Conservation (phyloP, 2,797 vertebrate species). For the Pipistrellus pipistrellus region DNA sequence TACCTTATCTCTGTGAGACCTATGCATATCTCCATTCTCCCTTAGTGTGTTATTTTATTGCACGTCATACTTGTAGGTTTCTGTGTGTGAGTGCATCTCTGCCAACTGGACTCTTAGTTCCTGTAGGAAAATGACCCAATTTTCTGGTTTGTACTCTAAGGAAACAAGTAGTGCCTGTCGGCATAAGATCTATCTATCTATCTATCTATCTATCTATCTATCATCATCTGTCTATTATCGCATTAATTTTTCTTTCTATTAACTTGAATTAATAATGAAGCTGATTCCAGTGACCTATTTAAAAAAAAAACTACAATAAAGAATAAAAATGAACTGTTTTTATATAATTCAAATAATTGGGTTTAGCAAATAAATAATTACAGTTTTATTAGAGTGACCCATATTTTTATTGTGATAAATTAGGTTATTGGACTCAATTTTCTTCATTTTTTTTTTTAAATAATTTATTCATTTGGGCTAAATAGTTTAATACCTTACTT, state of each 20-base stretch:
- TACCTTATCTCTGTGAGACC: background rate
- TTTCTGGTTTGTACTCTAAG: background rate
- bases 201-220: background rate
- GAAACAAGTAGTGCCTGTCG: background rate
- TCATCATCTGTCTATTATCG: background rate
- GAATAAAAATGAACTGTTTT: background rate
- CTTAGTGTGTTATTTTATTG: background rate
- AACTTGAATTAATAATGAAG: conserved; percentile 56
- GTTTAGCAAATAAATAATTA: background rate
- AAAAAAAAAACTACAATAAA: background rate
- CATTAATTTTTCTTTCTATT: background rate
- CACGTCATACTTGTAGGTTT: background rate
- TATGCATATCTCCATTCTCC: background rate
- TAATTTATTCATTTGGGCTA: background rate
- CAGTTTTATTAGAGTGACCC: background rate
- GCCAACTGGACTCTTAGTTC: background rate
- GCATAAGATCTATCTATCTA: background rate
- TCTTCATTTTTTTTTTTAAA: conserved; percentile 27
- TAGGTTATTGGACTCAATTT: background rate
- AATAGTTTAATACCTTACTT: background rate
- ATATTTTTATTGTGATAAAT: conserved; percentile 9
- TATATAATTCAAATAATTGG: background rate
- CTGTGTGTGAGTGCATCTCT: background rate
- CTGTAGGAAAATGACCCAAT: background rate
- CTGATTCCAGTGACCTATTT: background rate